Percentiles rank a stretch among this genome's conserved stretches.
These are phyloP conservation scores for Pavo muticus DNA, from an alignment of 2,113 vertebrate species.

Conservation along the genomic window DNA sequence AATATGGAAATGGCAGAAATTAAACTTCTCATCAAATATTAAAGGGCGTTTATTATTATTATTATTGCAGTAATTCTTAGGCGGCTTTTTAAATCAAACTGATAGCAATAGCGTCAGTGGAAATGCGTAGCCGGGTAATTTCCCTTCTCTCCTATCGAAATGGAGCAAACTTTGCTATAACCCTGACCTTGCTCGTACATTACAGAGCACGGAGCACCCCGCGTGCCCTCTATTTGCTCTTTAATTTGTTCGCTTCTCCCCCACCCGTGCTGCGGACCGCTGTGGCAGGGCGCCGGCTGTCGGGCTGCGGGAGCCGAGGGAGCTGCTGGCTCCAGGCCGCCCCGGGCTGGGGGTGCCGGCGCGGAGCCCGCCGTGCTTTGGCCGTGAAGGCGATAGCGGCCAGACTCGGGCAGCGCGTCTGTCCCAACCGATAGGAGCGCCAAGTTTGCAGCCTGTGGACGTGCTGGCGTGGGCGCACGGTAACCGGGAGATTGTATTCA, in stretches of 20 bases:
- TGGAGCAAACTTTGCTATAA: not conserved
- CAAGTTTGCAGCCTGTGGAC: not conserved
- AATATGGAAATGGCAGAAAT: not conserved
- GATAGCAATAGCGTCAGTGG: conserved; percentile 2
- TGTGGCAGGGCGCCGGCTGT: no score
- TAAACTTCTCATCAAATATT: not conserved
- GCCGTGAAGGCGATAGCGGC: no score
- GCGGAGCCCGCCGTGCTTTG: no score
- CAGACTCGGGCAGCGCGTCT: not conserved
- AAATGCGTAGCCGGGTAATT: not conserved
- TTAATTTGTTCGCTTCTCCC: no score
- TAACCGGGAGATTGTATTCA: not conserved
- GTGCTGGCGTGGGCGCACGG: not conserved
- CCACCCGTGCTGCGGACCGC: no score
- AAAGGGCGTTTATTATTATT: not conserved
- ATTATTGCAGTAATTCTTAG: not conserved
- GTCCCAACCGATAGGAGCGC: not conserved
- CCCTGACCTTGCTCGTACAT: not conserved
- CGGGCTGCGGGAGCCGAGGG: no score
- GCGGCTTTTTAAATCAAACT: conserved; percentile 12
- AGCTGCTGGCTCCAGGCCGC: no score
- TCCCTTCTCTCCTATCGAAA: conserved; percentile 11
- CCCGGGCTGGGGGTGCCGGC: no score
- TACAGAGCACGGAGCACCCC: not conserved
- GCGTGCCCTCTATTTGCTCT: not conserved